These are phyloP conservation scores for Penaeus chinensis DNA, from an alignment of 1,140 invertebrate genomes.

Conservation along the genomic window DNA sequence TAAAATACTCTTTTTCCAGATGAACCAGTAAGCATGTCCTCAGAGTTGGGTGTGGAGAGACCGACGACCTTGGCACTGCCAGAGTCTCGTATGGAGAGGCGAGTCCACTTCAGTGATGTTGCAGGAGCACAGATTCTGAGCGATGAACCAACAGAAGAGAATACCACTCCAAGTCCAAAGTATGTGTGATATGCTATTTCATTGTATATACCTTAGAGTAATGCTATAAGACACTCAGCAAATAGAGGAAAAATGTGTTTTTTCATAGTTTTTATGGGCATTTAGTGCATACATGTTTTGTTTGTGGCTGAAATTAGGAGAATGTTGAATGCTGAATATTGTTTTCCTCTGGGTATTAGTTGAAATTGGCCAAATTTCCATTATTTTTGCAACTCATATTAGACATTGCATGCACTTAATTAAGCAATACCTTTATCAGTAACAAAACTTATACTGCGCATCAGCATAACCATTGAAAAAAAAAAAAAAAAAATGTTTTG, in stretches of 20 bases:
- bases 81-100: conserved; percentile 37
- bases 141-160: not conserved
- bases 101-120: conserved; percentile 47
- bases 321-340: too few relatives aligned
- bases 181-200: not conserved
- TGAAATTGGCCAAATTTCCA: too few relatives aligned
- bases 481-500: too few relatives aligned
- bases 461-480: too few relatives aligned
- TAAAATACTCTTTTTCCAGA: not conserved
- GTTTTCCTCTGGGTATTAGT: too few relatives aligned
- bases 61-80: conserved; percentile 43
- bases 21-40: conserved; percentile 40
- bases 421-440: too few relatives aligned
- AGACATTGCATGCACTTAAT: too few relatives aligned
- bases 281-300: not conserved
- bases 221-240: too few relatives aligned
- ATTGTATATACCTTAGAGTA: too few relatives aligned
- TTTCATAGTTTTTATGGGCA: not conserved
- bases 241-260: not conserved
- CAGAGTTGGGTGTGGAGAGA: conserved; percentile 54
- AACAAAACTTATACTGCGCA: too few relatives aligned
- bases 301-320: too few relatives aligned
- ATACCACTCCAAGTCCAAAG: conserved; percentile 42
- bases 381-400: too few relatives aligned
- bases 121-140: conserved; percentile 3